Evolutionary conservation across 2,888 invertebrate genomes (phyloP).

Genomic region (Teleiodes luculella): DNA sequence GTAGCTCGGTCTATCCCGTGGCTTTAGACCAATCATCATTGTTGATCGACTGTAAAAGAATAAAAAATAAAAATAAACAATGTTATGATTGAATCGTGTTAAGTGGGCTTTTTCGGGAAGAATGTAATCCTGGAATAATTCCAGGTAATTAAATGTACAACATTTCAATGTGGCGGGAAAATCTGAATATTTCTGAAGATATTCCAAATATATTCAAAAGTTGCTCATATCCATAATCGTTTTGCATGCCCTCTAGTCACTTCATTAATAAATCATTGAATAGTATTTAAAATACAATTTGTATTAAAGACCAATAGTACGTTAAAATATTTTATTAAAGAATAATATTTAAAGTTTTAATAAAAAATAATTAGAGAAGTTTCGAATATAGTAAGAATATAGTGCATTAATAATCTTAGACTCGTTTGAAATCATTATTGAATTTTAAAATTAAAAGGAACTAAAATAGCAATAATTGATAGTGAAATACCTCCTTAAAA

Average conservation of each 20-base stretch:
- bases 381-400: constrained; percentile 49
- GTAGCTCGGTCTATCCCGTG: too few relatives aligned
- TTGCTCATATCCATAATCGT: constrained; percentile 60
- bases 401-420: constrained; percentile 56
- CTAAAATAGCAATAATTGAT: constrained; percentile 59
- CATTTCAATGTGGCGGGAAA: neutral
- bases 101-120: too few relatives aligned
- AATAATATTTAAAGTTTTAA: constrained; percentile 45
- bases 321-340: constrained; percentile 62
- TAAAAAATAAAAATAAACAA: too few relatives aligned
- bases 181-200: constrained; percentile 22
- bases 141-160: too few relatives aligned
- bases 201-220: constrained; percentile 36
- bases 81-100: too few relatives aligned
- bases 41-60: too few relatives aligned
- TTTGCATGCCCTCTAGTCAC: constrained; percentile 60
- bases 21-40: too few relatives aligned
- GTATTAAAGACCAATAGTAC: constrained; percentile 72
- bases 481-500: constrained; percentile 46
- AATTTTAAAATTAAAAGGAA: constrained; percentile 32
- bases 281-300: constrained; percentile 46
- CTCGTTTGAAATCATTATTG: constrained; percentile 46
- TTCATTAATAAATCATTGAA: constrained; percentile 49
- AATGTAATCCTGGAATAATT: too few relatives aligned
- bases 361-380: constrained; percentile 37